Conservation (phyloP, 1,140 invertebrate genomes). For the Asobara japonica region DNA sequence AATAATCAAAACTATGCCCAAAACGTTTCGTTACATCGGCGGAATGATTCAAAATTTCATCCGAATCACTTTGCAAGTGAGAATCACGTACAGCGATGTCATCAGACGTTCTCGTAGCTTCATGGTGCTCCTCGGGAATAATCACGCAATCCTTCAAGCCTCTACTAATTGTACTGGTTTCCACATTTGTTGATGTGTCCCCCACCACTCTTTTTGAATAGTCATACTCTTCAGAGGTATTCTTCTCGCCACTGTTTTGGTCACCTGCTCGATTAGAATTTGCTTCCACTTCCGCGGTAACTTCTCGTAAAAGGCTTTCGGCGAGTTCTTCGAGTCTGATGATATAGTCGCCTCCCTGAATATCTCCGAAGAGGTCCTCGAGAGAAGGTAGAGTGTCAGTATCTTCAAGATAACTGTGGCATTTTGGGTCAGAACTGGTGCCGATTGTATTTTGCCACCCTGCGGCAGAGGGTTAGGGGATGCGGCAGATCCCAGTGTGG, state of each 20-base stretch:
- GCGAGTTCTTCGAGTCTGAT: conserved; percentile 80
- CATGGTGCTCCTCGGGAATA: too few relatives aligned
- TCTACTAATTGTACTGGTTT: conserved; percentile 74
- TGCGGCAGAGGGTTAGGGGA: conserved; percentile 84
- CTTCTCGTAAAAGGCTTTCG: conserved; percentile 81
- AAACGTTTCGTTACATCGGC: background rate
- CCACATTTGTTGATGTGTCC: conserved; percentile 81
- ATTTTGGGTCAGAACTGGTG: conserved; percentile 62
- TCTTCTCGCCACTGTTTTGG: conserved; percentile 46
- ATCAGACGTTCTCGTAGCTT: too few relatives aligned
- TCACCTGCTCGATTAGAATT: conserved; percentile 70
- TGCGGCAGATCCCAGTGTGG: conserved; percentile 77
- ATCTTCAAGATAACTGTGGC: conserved; percentile 72
- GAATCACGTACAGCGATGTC: too few relatives aligned
- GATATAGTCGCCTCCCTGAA: conserved; percentile 74
- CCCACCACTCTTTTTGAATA: conserved; percentile 75
- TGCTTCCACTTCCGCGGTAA: conserved; percentile 78
- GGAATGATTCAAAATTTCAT: background rate
- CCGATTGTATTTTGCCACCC: conserved; percentile 75
- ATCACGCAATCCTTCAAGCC: conserved; percentile 42
- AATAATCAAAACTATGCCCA: background rate
- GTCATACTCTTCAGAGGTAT: conserved; percentile 49
- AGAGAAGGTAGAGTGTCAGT: conserved; percentile 80
- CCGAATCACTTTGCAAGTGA: conserved; percentile 3
- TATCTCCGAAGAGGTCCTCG: conserved; percentile 78